Percentiles rank a stretch among this genome's conserved stretches.
phyloP scores from a whole-genome alignment of 2,888 invertebrate species.

The Nesidiocoris tenuis region DNA sequence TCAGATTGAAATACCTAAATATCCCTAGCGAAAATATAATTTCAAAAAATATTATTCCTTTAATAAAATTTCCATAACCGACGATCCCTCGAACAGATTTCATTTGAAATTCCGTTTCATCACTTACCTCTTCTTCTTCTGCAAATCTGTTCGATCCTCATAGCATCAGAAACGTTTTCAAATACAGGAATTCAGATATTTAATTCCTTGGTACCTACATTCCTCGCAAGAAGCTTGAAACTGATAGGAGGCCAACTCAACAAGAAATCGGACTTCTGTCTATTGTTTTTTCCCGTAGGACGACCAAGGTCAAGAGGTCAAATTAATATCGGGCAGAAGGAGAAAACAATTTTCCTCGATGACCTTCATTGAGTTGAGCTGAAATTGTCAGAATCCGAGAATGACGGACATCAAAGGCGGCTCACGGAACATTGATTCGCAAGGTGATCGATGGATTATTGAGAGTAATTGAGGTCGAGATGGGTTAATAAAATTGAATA shows the following conservation, averaged over 20 bases:
- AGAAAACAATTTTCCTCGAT: not conserved
- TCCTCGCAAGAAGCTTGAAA: not conserved
- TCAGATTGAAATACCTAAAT: no score
- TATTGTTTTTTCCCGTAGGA: not conserved
- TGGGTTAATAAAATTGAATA: no score
- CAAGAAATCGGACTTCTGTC: not conserved
- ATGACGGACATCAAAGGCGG: not conserved
- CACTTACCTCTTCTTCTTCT: not conserved
- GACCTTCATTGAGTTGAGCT: not conserved
- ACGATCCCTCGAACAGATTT: no score
- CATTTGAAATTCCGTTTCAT: no score
- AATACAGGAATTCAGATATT: no score
- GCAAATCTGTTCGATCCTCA: not conserved
- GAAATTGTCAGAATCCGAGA: not conserved
- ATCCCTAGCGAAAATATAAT: no score
- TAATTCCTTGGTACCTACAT: not conserved
- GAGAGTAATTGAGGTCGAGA: no score
- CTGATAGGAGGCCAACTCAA: not conserved
- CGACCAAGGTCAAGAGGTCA: not conserved
- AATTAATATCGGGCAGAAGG: not conserved
- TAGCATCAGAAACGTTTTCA: no score
- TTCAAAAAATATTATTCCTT: no score
- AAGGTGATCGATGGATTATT: no score
- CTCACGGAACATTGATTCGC: not conserved
- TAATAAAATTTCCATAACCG: no score